Base-by-base conservation (phyloP, 53 echinoderm and acorn worm genomes). In the Echinarachnius parma region DNA sequence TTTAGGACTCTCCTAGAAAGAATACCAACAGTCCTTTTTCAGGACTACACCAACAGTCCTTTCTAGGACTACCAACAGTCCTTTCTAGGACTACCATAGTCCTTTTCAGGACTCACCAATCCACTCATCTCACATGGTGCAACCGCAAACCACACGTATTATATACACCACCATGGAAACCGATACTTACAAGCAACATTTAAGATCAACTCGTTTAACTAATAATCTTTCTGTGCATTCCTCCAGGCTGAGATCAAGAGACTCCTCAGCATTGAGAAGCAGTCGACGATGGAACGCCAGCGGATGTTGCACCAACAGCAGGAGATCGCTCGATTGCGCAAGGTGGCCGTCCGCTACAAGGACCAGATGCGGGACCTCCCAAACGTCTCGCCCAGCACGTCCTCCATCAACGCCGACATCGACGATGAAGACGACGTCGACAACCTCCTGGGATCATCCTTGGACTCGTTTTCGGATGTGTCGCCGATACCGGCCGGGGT, bases 221-320 rank as follows among this genome's bases (percentile, higher is more conserved):
- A n/a, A n/a, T n/a, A n/a, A n/a, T n/a, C 24, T 50, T 9, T 52
- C 10, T 69, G 48, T 19, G 11, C 29, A 26, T 23, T 57, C 31
- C n/a, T 13, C 24, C 34, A 93, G 85, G 79, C 62, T 60, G 96
- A 95, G 50, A 91, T 95, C 23, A 66, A 79, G 4, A 78, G 79
- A n/a, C 75, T 87, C 28, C 78, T 81, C 35, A 63, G 62, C 10
- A 82, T 85, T 19, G 84, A 95, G 63, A 63, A 79, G 54, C 70
- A 85, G 21, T 84, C 96, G 0, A 82, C 80, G 54, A 63, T 82
- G 15, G 90, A 95, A 29, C 81, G 90, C 7, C 78, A 87, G 39
- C 81, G 81, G 22, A 74, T 95, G 36, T 66, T 95, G 20, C 70
- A 70, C 59, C 89, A 95, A 35, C 96, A 95, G 49, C 90, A 95